Conservation (phyloP, 2,797 vertebrate genomes). For the Falco novaeseelandiae region DNA sequence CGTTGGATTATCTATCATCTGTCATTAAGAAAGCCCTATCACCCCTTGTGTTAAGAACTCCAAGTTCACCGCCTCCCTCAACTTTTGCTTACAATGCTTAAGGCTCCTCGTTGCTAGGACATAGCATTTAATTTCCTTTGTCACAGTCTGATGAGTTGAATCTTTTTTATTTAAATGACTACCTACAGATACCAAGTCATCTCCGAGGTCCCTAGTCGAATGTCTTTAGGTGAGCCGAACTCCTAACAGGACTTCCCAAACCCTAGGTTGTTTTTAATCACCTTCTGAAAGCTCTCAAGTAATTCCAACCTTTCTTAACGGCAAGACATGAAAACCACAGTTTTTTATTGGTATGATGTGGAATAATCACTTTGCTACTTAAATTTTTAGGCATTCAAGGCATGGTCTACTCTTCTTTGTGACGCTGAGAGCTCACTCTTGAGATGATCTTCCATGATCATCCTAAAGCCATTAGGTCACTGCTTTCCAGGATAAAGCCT, state of each 20-base stretch:
- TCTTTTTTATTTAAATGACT: neutral
- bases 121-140: neutral
- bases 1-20: neutral
- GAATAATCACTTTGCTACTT: neutral
- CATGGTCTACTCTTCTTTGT: neutral
- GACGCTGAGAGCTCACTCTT: neutral
- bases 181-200: neutral
- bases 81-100: neutral
- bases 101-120: neutral
- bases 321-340: neutral
- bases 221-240: neutral
- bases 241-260: neutral
- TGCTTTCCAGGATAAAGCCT: slow-evolving; percentile 26
- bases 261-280: neutral
- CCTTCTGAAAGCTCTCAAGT: neutral
- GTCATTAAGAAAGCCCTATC: neutral
- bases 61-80: neutral
- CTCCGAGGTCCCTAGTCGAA: neutral
- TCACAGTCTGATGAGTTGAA: neutral
- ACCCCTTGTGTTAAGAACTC: neutral
- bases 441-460: neutral
- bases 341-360: neutral
- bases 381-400: neutral
- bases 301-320: neutral
- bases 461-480: slow-evolving; percentile 11